Evolutionary conservation across 2,888 invertebrate species (phyloP), one percentile per base, ranked within the genome.

Genomic region (Copidosoma aretas): DNA sequence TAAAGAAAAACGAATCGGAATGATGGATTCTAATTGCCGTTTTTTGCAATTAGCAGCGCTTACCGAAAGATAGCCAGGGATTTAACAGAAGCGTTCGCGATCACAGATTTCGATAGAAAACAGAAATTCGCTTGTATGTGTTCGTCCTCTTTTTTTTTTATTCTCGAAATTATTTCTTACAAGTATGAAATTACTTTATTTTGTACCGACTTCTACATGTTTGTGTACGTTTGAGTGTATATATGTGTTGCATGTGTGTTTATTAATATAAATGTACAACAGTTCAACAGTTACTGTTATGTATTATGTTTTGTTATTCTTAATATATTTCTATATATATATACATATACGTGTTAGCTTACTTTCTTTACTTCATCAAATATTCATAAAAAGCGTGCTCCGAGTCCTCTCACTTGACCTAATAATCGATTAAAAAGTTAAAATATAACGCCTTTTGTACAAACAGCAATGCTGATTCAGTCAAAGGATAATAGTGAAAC

Each of bases 361-460:
- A 32, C 8, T 32, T 32, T 5, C 4, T 32, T 32, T 32, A 32
- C 8, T 32, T 59, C 59, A 24, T 64, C 51, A 64, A 70, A 63
- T 52, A 65, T 65, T 60, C 62, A 51, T 60, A 64, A 71, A 56
- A 59, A 56, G 49, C 58, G 58, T 58, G 53, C 53, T 59, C 46
- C 32, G 10, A 12, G 8, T 41, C 39, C 43, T 59, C 41, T 58
- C 39, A 24, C 53, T 41, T 43, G 10, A 24, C 25, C 43, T 43
- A 15, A 43, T 64, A 49, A 58, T 53, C 51, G 19, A 64, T 58
- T 32, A 32, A 61, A 43, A 68, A 57, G 46, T 61, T 43, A 66
- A 17, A 51, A 71, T 68, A 71, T 60, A 41, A 58, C 57, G 60
- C 65, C 57, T 54, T 79, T 79, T 80, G 76, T 80, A 81, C 79